Evolutionary conservation across 2,113 vertebrate genomes (phyloP).

Genomic region (Colaptes auratus): DNA sequence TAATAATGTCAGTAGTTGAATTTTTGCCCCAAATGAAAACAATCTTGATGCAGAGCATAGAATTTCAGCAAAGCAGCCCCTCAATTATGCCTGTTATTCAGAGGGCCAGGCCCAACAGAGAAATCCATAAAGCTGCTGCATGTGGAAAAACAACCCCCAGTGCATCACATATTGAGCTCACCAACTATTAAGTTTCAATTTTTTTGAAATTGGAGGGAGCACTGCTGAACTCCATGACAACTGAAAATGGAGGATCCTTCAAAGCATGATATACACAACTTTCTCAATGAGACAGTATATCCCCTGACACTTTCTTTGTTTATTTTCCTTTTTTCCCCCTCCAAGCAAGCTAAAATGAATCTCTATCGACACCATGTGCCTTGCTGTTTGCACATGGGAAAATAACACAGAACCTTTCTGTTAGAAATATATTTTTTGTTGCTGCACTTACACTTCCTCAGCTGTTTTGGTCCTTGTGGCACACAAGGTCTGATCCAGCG

Average conservation of each 20-base stretch:
- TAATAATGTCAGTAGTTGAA: slow-evolving; percentile 5
- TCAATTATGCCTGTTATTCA: neutral
- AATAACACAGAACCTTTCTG: neutral
- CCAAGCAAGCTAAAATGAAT: neutral
- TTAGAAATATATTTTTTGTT: neutral
- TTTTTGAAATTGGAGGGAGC: neutral
- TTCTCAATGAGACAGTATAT: neutral
- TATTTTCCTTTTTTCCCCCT: neutral
- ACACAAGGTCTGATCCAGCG: neutral
- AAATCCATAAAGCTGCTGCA: neutral
- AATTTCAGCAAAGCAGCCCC: neutral
- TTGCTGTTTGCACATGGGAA: neutral
- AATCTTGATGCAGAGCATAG: neutral
- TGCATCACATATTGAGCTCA: neutral
- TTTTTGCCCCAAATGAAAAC: slow-evolving; percentile 11
- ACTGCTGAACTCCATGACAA: neutral
- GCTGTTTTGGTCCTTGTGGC: neutral
- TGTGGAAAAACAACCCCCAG: neutral
- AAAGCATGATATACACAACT: neutral
- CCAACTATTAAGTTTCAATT: neutral
- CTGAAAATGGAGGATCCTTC: neutral
- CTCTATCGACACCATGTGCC: neutral
- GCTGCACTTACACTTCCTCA: neutral
- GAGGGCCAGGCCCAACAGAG: neutral
- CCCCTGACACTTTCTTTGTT: neutral